Base-by-base conservation (phyloP, 2,888 invertebrate genomes). In the Synanthedon tipuliformis region DNA sequence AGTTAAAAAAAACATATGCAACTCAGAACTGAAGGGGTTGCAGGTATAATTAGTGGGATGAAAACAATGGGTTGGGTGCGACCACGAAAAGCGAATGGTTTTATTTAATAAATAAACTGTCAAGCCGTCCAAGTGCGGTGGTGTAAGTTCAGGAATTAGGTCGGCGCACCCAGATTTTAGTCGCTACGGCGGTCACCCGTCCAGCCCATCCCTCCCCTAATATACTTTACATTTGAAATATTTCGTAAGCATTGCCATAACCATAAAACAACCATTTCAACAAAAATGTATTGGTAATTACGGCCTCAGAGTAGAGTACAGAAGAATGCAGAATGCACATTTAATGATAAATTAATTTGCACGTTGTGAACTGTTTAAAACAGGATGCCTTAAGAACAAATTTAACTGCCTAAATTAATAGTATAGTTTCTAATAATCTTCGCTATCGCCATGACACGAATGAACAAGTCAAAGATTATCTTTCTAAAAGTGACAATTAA, bases 111-210 rank as follows among this genome's bases (percentile, higher is more conserved):
- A 73, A 71, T 68, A 66, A 68, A 70, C 61, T 66, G 68, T 69
- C 63, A 61, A 62, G 62, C 62, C 58, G 34, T 34, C 34, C 34
- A 34, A 34, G 34, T 34, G 34, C 34, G 34, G 10, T 34, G 34
- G 23, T 23, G 23, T 23, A 69, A 75, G 66, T 69, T 59, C 61
- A 57, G 59, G 72, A 75, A 73, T 65, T 73, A 72, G 80, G 80
- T 78, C 77, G 69, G 65, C 78, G 67, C 80, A 66, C 81, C 79
- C 68, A 53, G 45, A 45, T 45, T 45, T 45, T 15, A 15, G 45
- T 15, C 13, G 34, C 34, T 34, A 34, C 34, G 45, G 45, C 45
- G 45, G 45, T 15, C 45, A 45, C 45, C 13, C 13, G 45, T n/a
- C 45, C 45, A 45, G 45, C 45, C 45, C n/a, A 45, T 45, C 45